Evolutionary conservation across 2,888 invertebrate genomes (phyloP).

Genomic region (Crematogaster levior): DNA sequence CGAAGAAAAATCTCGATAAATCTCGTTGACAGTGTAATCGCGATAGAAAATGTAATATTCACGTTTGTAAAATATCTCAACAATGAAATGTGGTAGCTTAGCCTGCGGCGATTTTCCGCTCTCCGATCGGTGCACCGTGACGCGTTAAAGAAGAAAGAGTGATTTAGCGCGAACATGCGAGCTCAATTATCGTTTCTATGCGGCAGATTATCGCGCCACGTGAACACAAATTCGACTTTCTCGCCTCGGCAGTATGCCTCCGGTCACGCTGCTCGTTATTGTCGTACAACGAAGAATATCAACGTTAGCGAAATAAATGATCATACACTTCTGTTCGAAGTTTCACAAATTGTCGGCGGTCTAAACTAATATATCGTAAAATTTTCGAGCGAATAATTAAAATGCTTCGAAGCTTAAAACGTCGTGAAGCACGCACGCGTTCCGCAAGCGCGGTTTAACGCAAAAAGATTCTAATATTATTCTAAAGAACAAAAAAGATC

Average conservation of each 20-base stretch:
- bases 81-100: neutral
- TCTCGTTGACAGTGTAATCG: neutral
- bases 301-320: neutral
- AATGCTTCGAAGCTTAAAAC: slow-evolving; percentile 15
- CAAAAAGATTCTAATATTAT: neutral
- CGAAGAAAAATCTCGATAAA: neutral
- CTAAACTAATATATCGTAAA: neutral
- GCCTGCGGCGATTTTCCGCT: slow-evolving; percentile 7
- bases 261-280: neutral
- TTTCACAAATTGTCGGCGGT: neutral
- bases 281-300: neutral
- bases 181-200: slow-evolving; percentile 53
- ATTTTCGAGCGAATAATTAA: slow-evolving; percentile 10
- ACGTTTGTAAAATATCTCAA: neutral
- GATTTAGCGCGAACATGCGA: slow-evolving; percentile 7
- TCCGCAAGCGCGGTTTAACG: neutral
- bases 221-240: slow-evolving; percentile 48
- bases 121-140: neutral
- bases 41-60: neutral
- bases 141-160: slow-evolving; percentile 10
- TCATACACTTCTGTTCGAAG: neutral
- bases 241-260: slow-evolving; percentile 18
- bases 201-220: slow-evolving; percentile 55
- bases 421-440: slow-evolving; percentile 35
- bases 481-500: neutral